These are phyloP conservation scores for Tenthredo notha DNA, from an alignment of 2,888 invertebrate species.

Conservation along the genomic window DNA sequence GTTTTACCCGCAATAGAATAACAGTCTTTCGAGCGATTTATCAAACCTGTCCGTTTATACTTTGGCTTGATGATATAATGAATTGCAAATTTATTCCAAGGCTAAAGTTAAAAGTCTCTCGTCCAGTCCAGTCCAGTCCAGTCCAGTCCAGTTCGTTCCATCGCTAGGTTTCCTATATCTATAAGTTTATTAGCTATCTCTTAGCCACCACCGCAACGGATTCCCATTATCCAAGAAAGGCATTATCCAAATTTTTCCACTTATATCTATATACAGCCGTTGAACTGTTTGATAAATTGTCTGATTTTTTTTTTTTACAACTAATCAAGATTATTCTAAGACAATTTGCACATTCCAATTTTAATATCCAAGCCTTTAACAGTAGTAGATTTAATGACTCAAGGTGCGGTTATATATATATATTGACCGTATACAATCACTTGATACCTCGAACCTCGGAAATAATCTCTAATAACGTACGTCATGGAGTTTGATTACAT, in stretches of 20 bases:
- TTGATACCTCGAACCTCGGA: background rate
- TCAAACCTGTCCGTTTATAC: slow-evolving; percentile 46
- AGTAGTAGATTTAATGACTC: background rate
- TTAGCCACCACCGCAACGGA: background rate
- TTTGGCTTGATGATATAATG: slow-evolving; percentile 46
- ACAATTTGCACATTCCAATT: background rate
- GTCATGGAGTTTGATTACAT: slow-evolving; percentile 52
- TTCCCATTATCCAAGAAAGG: background rate
- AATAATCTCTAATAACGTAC: slow-evolving; percentile 52
- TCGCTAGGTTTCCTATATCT: background rate
- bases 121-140: background rate
- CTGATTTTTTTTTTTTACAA: background rate
- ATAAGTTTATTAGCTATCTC: slow-evolving; percentile 20
- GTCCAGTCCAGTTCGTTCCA: background rate
- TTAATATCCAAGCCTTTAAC: background rate
- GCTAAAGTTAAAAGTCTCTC: slow-evolving; percentile 44
- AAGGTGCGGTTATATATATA: background rate
- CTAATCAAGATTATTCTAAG: background rate
- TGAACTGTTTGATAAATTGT: background rate
- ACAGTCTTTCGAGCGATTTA: slow-evolving; percentile 25
- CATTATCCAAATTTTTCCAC: background rate
- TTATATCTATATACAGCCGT: background rate
- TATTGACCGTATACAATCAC: background rate
- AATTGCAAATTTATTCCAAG: slow-evolving; percentile 52
- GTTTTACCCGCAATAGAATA: slow-evolving; percentile 22